A percentile compares a stretch with the other conserved stretches of the same genome.
Conservation (phyloP, 1,140 invertebrate species). For the Scaptomyza graminum region DNA sequence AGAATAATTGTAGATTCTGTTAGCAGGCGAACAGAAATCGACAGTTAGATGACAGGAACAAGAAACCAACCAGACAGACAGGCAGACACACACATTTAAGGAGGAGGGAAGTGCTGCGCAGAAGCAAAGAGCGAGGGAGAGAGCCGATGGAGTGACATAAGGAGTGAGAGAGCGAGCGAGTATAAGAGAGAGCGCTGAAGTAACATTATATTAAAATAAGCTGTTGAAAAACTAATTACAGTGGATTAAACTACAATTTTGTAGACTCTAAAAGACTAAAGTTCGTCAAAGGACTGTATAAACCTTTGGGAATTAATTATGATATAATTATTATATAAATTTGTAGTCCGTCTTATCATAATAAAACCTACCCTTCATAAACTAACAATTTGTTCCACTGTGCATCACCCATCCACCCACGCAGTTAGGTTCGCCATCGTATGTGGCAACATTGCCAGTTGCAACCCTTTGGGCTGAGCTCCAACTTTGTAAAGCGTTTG, state of each 20-base stretch:
- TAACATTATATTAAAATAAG: constrained; percentile 2
- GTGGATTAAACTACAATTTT: constrained; percentile 1
- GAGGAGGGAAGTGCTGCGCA: constrained; percentile 54
- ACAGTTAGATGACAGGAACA: too few species aligned
- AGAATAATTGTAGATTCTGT: constrained; percentile 82
- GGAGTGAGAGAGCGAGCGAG: background rate
- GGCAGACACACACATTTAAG: constrained; percentile 14
- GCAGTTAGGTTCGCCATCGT: background rate
- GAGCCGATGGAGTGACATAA: constrained; percentile 16
- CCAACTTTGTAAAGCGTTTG: constrained; percentile 31
- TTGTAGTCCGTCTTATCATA: background rate
- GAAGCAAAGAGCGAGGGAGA: constrained; percentile 35
- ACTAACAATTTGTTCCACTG: background rate
- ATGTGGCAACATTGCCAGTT: background rate
- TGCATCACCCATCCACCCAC: constrained; percentile 3
- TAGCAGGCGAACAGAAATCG: constrained; percentile 66
- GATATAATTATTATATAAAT: too few species aligned
- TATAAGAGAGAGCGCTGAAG: background rate
- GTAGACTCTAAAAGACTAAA: too few species aligned
- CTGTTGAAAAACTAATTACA: background rate
- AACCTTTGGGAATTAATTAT: too few species aligned
- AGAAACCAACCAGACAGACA: constrained; percentile 3
- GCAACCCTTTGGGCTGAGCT: constrained; percentile 12
- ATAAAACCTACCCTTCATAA: background rate
- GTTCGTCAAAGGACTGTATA: too few species aligned